Percentiles rank a stretch among this genome's conserved stretches.
Evolutionary conservation across 2,797 vertebrate species (phyloP).

Genomic region (Parauchenoglanis ngamensis): DNA sequence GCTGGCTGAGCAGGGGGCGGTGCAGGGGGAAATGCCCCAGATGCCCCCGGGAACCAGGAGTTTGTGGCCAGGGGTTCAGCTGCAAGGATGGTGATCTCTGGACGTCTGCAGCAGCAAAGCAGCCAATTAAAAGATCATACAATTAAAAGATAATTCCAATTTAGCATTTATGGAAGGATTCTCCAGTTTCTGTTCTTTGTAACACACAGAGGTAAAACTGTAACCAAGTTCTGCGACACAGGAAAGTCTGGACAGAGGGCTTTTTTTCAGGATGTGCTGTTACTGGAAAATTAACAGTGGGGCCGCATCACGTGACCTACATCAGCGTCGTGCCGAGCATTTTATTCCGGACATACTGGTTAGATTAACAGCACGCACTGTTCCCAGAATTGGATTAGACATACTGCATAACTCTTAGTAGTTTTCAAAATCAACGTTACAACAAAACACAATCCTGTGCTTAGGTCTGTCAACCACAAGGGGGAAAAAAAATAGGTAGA

Average conservation of each 20-base stretch:
- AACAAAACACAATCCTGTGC: not conserved
- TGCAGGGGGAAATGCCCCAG: slow-evolving; percentile 77
- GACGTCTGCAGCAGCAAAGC: slow-evolving; percentile 76
- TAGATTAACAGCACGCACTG: not conserved
- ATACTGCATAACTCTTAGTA: not conserved
- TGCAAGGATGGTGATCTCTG: slow-evolving; percentile 96
- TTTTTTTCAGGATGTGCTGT: not conserved
- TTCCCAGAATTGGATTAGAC: not conserved
- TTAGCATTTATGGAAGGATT: not conserved
- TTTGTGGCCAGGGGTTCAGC: slow-evolving; percentile 86
- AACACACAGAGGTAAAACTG: not conserved
- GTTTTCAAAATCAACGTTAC: not conserved
- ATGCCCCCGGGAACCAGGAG: slow-evolving; percentile 86
- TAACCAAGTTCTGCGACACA: not conserved
- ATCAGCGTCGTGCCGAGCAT: not conserved
- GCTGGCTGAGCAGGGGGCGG: slow-evolving; percentile 71
- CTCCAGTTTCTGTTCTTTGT: not conserved
- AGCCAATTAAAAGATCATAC: not conserved
- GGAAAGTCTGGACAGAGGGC: not conserved
- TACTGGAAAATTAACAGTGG: not conserved
- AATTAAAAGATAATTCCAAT: not conserved
- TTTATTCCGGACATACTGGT: not conserved
- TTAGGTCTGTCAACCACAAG: not conserved
- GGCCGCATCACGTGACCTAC: not conserved
- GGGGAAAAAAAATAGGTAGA: not conserved